Conservation (phyloP, 2,797 vertebrate genomes). For the Uromys caudimaculatus region DNA sequence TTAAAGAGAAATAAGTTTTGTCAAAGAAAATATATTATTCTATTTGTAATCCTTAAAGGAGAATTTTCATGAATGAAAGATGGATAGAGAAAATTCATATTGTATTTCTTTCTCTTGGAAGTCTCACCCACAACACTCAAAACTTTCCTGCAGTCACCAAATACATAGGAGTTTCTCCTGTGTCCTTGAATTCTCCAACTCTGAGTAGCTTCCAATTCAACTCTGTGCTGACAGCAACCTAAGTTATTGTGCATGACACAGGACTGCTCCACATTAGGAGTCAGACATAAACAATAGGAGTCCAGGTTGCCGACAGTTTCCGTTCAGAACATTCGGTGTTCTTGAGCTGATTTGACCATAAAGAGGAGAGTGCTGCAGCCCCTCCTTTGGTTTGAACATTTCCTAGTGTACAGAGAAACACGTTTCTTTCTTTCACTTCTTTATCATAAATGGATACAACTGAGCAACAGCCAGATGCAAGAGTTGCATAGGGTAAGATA, state of each 20-base stretch:
- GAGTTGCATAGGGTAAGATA: background rate
- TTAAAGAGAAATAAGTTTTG: background rate
- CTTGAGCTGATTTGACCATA: background rate
- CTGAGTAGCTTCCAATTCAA: background rate
- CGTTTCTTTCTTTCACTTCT: background rate
- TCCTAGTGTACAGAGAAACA: background rate
- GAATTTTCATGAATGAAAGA: background rate
- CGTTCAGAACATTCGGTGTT: background rate
- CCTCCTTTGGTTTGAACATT: background rate
- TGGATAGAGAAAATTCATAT: background rate
- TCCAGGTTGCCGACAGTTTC: background rate
- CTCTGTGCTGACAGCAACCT: background rate
- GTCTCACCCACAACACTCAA: background rate
- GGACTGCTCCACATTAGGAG: background rate
- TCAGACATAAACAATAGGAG: background rate
- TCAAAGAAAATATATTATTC: constrained; percentile 19
- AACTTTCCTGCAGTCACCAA: background rate
- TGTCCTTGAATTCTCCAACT: background rate
- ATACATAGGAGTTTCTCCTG: background rate
- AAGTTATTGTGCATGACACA: background rate
- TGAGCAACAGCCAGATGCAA: background rate
- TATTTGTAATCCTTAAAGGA: constrained; percentile 5
- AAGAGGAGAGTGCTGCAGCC: background rate
- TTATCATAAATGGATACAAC: background rate
- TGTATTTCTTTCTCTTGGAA: background rate